phyloP scores from a whole-genome alignment of 2,113 vertebrate genomes.

The Centropus unirufus region DNA sequence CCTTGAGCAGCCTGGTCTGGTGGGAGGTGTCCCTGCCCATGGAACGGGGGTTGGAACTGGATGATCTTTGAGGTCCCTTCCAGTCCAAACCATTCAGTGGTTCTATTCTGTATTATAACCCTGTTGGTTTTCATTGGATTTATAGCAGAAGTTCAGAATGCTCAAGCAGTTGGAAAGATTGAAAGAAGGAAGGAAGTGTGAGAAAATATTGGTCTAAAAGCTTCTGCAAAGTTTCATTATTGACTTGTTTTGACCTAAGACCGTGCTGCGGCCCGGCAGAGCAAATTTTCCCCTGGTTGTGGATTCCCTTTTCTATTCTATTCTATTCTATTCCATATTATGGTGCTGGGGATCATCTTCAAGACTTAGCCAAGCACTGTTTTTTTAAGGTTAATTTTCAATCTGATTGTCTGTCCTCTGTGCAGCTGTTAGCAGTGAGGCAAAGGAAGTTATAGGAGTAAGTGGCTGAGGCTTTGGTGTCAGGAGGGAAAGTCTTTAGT shows the following conservation, averaged over 20 bases:
- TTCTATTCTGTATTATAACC: neutral
- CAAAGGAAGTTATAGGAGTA: neutral
- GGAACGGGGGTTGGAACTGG: too few species aligned
- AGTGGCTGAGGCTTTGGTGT: neutral
- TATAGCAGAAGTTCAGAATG: neutral
- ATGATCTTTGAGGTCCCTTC: too few species aligned
- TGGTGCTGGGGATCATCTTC: neutral
- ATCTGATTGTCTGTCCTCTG: rapidly evolving
- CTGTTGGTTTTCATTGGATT: neutral
- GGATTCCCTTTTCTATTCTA: neutral
- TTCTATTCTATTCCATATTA: neutral
- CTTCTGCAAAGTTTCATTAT: neutral
- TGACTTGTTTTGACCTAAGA: neutral
- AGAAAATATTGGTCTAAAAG: neutral
- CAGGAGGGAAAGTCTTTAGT: neutral
- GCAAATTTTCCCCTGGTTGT: neutral
- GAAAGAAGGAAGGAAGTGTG: neutral
- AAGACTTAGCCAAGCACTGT: neutral
- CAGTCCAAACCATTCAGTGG: too few species aligned
- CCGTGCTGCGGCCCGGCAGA: neutral
- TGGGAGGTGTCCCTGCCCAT: too few species aligned
- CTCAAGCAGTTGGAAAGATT: neutral
- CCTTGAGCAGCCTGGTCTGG: too few species aligned
- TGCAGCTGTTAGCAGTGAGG: neutral
- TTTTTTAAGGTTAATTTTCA: neutral